Percentiles rank a stretch among this genome's conserved stretches.
Evolutionary conservation across 2,797 vertebrate genomes (phyloP).

Genomic region (Nannoperca obscura): DNA sequence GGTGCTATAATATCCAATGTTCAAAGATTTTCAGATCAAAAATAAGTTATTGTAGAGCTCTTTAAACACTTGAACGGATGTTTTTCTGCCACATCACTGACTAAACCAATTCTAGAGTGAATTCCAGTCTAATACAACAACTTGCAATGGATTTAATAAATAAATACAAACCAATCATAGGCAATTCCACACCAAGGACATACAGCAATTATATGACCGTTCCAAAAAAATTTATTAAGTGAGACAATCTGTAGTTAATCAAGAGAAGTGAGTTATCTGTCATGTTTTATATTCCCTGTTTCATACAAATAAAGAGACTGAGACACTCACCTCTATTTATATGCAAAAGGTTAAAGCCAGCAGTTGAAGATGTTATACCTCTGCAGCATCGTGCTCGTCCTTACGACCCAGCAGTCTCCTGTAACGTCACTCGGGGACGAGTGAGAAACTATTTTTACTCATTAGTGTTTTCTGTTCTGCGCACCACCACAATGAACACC

Average conservation of each 20-base stretch:
- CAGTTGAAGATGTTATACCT: conserved; percentile 58
- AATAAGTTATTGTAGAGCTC: not conserved
- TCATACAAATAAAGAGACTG: not conserved
- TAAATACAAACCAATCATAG: not conserved
- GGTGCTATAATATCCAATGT: not conserved
- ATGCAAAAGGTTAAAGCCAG: conserved; percentile 42
- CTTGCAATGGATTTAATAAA: not conserved
- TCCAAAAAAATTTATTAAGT: not conserved
- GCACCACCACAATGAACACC: conserved; percentile 44
- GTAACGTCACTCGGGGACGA: conserved; percentile 53
- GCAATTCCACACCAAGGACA: not conserved
- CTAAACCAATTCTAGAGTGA: not conserved
- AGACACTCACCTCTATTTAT: conserved; percentile 69
- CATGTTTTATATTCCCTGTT: not conserved
- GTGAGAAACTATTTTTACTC: conserved; percentile 37
- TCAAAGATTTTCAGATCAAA: not conserved
- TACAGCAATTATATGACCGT: not conserved
- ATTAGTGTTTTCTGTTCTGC: conserved; percentile 48
- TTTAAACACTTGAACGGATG: not conserved
- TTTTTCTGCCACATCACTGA: not conserved
- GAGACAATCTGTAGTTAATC: not conserved
- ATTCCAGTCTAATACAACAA: not conserved
- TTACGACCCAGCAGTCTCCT: conserved; percentile 44
- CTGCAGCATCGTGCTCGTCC: conserved; percentile 55
- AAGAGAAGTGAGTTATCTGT: not conserved